phyloP scores from a whole-genome alignment of 2,113 vertebrate genomes.

The Dasyornis broadbenti region DNA sequence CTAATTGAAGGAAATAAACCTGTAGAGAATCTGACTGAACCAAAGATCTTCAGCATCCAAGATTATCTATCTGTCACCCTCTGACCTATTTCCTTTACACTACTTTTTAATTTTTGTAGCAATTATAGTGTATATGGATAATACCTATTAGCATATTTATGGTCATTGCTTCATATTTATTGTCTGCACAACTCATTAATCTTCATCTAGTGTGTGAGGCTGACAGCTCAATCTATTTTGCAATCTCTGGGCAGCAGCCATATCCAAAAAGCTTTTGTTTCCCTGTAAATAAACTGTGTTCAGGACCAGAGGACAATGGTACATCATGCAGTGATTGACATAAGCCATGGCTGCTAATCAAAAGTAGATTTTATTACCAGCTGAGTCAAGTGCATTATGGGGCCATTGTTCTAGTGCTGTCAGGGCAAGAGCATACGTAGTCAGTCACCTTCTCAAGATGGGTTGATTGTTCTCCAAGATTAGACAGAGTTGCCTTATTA shows the following conservation, averaged over 20 bases:
- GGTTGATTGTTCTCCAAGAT: conserved; percentile 83
- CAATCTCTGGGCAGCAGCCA: conserved; percentile 86
- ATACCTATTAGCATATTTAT: conserved; percentile 99
- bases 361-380: conserved; percentile 88
- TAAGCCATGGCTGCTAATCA: conserved; percentile 86
- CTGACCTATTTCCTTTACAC: conserved; percentile 76
- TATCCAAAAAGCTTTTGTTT: conserved; percentile 86
- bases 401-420: conserved; percentile 76
- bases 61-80: conserved; percentile 83
- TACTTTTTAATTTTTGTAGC: conserved; percentile 85
- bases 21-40: conserved; percentile 73
- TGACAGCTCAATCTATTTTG: conserved; percentile 99
- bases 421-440: conserved; percentile 76
- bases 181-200: conserved; percentile 97
- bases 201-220: conserved; percentile 93
- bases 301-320: conserved; percentile 77
- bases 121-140: conserved; percentile 93
- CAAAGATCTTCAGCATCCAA: conserved; percentile 81
- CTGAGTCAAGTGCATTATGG: conserved; percentile 81
- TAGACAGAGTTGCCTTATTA: conserved; percentile 78
- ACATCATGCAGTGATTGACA: conserved; percentile 86
- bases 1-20: conserved; percentile 74
- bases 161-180: conserved; percentile 98
- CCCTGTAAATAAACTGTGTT: conserved; percentile 83
- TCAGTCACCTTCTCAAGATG: conserved; percentile 82